Conservation (phyloP, 2,888 invertebrate genomes). For the Lacanobia oleracea region DNA sequence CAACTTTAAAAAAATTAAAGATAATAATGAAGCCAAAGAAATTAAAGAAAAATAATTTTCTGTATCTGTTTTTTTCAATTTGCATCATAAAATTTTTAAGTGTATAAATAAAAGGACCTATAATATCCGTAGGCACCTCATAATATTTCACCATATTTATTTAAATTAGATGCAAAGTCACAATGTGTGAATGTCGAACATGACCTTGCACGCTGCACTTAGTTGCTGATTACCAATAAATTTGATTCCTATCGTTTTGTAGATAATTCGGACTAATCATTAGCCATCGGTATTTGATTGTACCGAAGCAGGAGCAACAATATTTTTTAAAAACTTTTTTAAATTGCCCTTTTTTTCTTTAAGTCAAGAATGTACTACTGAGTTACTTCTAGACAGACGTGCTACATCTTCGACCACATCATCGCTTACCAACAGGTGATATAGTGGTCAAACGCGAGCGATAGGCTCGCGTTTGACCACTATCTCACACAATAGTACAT, state of each 20-base stretch:
- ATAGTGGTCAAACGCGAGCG: too few species aligned
- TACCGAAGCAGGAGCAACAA: conserved; percentile 15
- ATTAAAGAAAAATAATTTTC: too few species aligned
- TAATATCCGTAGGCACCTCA: neutral
- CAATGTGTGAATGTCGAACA: conserved; percentile 9
- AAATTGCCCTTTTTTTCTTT: neutral
- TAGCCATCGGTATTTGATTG: conserved; percentile 23
- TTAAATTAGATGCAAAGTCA: conserved; percentile 1
- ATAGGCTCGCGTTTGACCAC: too few species aligned
- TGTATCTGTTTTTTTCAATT: too few species aligned
- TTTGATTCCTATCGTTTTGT: conserved; percentile 39
- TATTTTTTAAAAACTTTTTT: neutral
- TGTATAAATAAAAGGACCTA: neutral
- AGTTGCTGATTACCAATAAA: conserved; percentile 33
- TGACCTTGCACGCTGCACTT: conserved; percentile 49
- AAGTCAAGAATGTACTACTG: too few species aligned
- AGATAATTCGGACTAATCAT: conserved; percentile 28
- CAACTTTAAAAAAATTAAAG: too few species aligned
- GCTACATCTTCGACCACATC: too few species aligned
- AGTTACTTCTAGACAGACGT: too few species aligned
- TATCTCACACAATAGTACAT: too few species aligned
- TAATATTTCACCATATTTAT: conserved; percentile 25
- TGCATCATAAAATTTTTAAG: too few species aligned
- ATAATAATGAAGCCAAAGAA: too few species aligned
- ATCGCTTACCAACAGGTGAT: too few species aligned